These are phyloP conservation scores for Eubasilissa splendida DNA, from an alignment of 2,888 invertebrate species.

Conservation along the genomic window DNA sequence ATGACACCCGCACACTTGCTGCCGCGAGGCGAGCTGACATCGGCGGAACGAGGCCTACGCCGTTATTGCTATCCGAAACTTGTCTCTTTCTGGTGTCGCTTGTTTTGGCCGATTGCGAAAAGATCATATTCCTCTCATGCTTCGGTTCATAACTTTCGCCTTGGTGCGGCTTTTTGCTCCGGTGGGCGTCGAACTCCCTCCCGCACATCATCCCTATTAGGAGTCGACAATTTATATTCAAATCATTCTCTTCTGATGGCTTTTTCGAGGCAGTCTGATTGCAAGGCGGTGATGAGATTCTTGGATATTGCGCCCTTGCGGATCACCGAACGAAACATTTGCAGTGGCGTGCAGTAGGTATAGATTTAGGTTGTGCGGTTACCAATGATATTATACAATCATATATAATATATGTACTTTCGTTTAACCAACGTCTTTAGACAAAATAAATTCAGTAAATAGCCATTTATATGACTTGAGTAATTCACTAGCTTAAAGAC, in stretches of 20 bases:
- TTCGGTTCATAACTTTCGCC: background rate
- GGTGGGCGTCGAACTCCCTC: conserved; percentile 13
- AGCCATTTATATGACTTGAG: no score
- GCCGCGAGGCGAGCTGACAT: background rate
- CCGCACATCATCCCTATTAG: conserved; percentile 17
- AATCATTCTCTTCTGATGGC: conserved; percentile 3
- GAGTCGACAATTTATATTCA: background rate
- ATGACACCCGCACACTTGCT: background rate
- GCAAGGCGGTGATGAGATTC: no score
- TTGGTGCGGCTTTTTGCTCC: background rate
- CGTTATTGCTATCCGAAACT: background rate
- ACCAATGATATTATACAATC: no score
- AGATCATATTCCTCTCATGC: background rate
- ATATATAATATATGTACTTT: no score
- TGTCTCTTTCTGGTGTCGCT: background rate
- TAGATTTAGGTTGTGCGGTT: no score
- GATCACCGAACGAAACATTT: no score
- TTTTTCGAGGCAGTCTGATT: background rate
- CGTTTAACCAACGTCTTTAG: no score
- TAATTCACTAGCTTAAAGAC: no score
- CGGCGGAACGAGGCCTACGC: background rate
- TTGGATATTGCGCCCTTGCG: no score
- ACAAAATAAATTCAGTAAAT: no score
- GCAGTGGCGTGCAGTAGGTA: no score
- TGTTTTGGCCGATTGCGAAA: background rate